Evolutionary conservation across 2,113 vertebrate species (phyloP), one percentile per base, ranked within the genome.

Genomic region (Tupaia chinensis): DNA sequence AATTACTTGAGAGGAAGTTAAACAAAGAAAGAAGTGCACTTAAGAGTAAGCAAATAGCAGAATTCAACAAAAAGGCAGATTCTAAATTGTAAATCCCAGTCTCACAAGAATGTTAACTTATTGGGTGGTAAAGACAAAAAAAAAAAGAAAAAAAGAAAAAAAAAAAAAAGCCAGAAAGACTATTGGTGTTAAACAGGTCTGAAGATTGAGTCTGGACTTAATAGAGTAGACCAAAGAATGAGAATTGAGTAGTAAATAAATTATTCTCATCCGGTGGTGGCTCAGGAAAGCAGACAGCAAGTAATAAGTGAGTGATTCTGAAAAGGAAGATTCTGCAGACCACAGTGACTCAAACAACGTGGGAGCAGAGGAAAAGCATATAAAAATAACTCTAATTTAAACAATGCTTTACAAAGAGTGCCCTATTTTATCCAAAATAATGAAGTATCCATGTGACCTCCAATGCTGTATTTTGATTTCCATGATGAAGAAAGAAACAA

Each of bases 371-470:
- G 56, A 74, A 76, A 68, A 65, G 73, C 32, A 17, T 66, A 63
- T 63, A 88, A 92, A 95, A 96, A 90, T 90, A 94, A 78, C 54
- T 65, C 54, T 19, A 85, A 19, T 69, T 83, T 87, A 86, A 95
- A 58, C 66, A 93, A 25, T 81, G 32, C 66, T 94, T 93, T 85
- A 54, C 80, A 27, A 66, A 63, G 60, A 92, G 17, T 61, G 34
- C 56, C 22, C 74, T 83, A 22, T 70, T 82, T 82, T 91, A 27
- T 70, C 29, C 23, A 79, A 93, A 89, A 95, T 72, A 56, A 56
- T 91, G 72, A 90, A 77, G 29, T 53, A 53, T 34, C 77, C 63
- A 44, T 83, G 65, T 83, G 29, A 14, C 87, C 84, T 29, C 61
- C 66, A 72, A n/a, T 56, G 53, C 54, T 79, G 70, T 44, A 29